Evolutionary conservation across 2,113 vertebrate species (phyloP).

Genomic region (Nerophis lumbriciformis): DNA sequence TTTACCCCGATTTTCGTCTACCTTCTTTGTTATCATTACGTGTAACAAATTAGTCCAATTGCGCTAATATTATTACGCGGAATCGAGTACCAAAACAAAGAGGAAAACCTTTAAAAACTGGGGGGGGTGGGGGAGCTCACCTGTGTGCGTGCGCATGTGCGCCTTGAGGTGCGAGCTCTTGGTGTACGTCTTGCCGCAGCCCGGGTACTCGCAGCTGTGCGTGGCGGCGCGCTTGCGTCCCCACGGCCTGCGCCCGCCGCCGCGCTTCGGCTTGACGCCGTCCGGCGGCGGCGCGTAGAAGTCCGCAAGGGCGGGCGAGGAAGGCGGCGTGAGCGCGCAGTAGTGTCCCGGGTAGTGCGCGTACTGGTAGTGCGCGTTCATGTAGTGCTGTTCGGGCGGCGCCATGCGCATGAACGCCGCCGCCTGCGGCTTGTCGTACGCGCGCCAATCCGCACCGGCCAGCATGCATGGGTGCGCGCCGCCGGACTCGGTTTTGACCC

Average conservation of each 20-base stretch:
- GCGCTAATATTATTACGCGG: too few relatives aligned
- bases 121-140: conserved; percentile 52
- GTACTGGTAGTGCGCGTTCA: conserved; percentile 66
- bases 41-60: too few relatives aligned
- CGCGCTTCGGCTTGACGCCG: conserved; percentile 73
- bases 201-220: conserved; percentile 87
- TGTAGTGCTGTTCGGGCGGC: conserved; percentile 74
- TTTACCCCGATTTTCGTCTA: too few relatives aligned
- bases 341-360: conserved; percentile 49
- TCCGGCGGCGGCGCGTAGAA: conserved; percentile 64
- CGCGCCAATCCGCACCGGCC: conserved; percentile 63
- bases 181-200: conserved; percentile 90
- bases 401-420: conserved; percentile 57
- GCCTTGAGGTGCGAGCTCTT: conserved; percentile 91
- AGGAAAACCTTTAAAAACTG: too few relatives aligned
- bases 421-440: conserved; percentile 50
- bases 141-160: conserved; percentile 89
- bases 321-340: conserved; percentile 82
- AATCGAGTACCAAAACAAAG: too few relatives aligned
- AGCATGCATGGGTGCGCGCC: conserved; percentile 80
- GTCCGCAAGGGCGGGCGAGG: conserved; percentile 77
- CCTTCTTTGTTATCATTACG: too few relatives aligned
- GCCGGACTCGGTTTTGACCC: conserved; percentile 79
- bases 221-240: conserved; percentile 84
- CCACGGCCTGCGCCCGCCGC: conserved; percentile 78